Evolutionary conservation across 2,113 vertebrate genomes (phyloP), one percentile per base, ranked within the genome.

Genomic region (Sapajus apella): DNA sequence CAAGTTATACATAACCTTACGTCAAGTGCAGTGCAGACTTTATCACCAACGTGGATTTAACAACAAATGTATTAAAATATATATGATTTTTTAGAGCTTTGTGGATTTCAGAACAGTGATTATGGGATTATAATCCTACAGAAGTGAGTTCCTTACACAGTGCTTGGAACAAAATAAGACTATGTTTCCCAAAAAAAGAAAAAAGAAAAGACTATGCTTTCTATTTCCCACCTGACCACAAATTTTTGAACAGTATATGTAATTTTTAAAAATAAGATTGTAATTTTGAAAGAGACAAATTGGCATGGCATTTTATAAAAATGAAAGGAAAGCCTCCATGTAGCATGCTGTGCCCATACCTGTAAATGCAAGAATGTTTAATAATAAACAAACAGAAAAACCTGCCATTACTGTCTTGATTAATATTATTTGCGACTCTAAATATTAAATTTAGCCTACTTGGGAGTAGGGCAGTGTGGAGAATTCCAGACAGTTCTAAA

Each of bases 361-460:
- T 45, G 11, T 52, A 64, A 77, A 84, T 45, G 21, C 55, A 87
- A 64, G 70, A 85, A 6, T 45, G 8, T 56, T 94, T n/a, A 55
- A 47, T 40, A 47, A 50, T 58, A 70, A 76, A 58, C 17, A 73
- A 95, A 93, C 12, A n/a, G 37, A 27, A 92, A 94, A 45, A 21
- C 13, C 6, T 75, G 40, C 40, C 64, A 75, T 75, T 70, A 47
- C 7, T 17, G 18, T 30, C 66, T 37, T 85, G 37, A 50, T 84
- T 40, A 75, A 77, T 64, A 58, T 50, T 91, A 93, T 64, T 58
- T 90, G 70, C 80, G 40, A 45, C 56, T 83, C 70, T 84, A 80
- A 97, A 85, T 75, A 80, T 45, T 90, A 87, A 91, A 75, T 75
- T 86, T 92, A 90, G 45, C 17, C 73, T 84, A 79, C 12, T 73